Evolutionary conservation across 2,888 invertebrate species (phyloP).

Genomic region (Athripsodes cinereus): DNA sequence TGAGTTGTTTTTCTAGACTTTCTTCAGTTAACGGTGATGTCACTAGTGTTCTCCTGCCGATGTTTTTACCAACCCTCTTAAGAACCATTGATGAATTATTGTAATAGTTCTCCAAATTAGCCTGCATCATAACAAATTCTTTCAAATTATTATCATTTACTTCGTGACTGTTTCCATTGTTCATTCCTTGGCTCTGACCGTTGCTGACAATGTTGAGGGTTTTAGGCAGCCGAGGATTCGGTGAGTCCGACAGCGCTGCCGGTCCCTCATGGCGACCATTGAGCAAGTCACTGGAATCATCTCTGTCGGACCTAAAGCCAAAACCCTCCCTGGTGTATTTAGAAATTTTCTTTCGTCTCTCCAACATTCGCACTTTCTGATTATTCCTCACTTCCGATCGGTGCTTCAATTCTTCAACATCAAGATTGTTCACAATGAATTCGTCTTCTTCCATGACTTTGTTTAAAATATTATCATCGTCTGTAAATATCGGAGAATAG

Average conservation of each 20-base stretch:
- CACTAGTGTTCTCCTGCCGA: background rate
- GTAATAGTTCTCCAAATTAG: constrained; percentile 15
- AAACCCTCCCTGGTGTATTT: constrained; percentile 44
- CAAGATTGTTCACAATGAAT: constrained; percentile 10
- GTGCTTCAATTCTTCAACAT: constrained; percentile 10
- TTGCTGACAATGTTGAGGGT: constrained; percentile 41
- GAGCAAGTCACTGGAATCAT: constrained; percentile 45
- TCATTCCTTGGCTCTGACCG: constrained; percentile 28
- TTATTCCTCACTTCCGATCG: constrained; percentile 3
- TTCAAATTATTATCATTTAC: constrained; percentile 13
- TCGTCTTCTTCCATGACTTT: constrained; percentile 3
- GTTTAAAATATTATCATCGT: background rate
- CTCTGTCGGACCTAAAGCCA: constrained; percentile 55
- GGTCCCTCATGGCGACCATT: constrained; percentile 41
- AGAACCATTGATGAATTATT: background rate
- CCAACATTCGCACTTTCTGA: constrained; percentile 19
- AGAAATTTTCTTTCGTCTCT: constrained; percentile 28
- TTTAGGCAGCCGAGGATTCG: constrained; percentile 40
- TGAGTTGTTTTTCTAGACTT: background rate
- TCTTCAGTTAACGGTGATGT: background rate
- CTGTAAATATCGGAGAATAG: constrained; percentile 25
- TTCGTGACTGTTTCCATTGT: background rate
- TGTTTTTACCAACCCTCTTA: background rate
- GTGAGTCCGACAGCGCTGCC: constrained; percentile 55
- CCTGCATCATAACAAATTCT: constrained; percentile 26